Conservation (phyloP, 2,113 vertebrate species). For the Cyprinus carpio region DNA sequence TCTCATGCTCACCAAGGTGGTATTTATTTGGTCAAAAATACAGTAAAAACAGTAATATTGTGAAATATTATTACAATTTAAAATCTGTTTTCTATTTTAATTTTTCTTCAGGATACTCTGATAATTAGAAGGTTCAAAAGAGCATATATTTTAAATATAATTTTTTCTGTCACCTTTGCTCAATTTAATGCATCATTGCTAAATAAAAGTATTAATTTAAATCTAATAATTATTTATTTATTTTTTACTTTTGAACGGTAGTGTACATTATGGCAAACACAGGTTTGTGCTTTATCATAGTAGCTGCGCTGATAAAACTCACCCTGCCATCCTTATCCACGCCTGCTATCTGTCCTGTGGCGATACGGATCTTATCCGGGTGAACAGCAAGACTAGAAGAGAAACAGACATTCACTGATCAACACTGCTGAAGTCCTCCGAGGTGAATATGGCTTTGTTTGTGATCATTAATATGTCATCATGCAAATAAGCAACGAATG, state of each 20-base stretch:
- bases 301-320: conserved; percentile 59
- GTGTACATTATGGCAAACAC: background rate
- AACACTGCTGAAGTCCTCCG: background rate
- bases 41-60: background rate
- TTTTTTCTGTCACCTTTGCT: background rate
- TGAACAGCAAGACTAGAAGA: conserved; percentile 90
- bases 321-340: conserved; percentile 99
- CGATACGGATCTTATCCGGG: conserved; percentile 98
- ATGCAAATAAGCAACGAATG: background rate
- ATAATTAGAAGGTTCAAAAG: background rate
- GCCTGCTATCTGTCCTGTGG: conserved; percentile 96
- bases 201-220: background rate
- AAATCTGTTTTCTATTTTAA: background rate
- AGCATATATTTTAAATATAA: background rate
- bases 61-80: background rate
- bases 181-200: background rate
- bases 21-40: background rate
- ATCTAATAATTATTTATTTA: background rate
- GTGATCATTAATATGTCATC: background rate
- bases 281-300: background rate
- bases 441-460: background rate
- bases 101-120: background rate
- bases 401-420: conserved; percentile 38
- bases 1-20: too few relatives aligned
- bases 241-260: background rate